Evolutionary conservation across 1,140 invertebrate species (phyloP).

Genomic region (Trichonephila clavata): DNA sequence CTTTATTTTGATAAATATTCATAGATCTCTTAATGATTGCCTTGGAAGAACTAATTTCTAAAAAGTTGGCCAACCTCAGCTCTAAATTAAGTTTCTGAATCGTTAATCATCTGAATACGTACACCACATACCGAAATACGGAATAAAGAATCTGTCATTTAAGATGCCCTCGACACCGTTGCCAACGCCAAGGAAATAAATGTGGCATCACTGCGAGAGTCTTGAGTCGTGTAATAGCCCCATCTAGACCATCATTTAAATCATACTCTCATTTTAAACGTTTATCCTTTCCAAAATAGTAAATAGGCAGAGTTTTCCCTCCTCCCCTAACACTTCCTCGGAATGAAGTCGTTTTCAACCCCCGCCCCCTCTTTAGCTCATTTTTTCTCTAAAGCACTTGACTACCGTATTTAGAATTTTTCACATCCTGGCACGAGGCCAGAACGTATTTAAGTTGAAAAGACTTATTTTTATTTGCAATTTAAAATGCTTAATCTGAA

Average conservation of each 20-base stretch:
- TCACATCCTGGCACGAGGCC: constrained; percentile 31
- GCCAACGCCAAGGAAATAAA: not conserved
- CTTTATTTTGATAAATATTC: too few relatives aligned
- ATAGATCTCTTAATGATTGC: too few relatives aligned
- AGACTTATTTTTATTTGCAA: constrained; percentile 38
- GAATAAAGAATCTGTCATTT: not conserved
- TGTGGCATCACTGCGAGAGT: not conserved
- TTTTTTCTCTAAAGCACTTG: constrained; percentile 13
- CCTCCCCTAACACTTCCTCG: not conserved
- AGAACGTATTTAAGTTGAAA: constrained; percentile 25
- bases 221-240: constrained; percentile 44
- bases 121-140: not conserved
- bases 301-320: constrained; percentile 14
- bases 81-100: too few relatives aligned
- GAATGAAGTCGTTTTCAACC: not conserved
- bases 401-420: constrained; percentile 47
- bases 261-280: constrained; percentile 50
- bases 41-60: too few relatives aligned
- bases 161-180: not conserved
- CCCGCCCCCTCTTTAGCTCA: not conserved
- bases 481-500: constrained; percentile 25
- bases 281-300: not conserved
- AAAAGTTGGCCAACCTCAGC: too few relatives aligned
- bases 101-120: too few relatives aligned
- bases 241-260: constrained; percentile 52